A percentile compares a stretch with the other conserved stretches of the same genome.
Evolutionary conservation across 2,113 vertebrate species (phyloP).

Genomic region (Epinephelus lanceolatus): DNA sequence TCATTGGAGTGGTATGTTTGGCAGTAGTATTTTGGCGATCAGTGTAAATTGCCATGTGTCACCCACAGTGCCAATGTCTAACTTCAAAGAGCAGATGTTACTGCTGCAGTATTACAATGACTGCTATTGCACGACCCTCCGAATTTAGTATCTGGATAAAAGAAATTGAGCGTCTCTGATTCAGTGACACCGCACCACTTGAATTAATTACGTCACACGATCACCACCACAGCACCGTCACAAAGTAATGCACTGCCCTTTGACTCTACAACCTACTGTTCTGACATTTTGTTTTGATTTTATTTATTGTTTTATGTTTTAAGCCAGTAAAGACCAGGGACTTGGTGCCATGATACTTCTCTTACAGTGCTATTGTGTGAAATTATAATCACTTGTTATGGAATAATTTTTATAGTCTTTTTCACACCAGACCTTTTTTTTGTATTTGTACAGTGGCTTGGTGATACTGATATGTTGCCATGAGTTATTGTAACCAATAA

Average conservation of each 20-base stretch:
- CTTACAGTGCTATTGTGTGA: constrained; percentile 91
- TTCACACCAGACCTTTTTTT: constrained; percentile 88
- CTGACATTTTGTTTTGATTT: constrained; percentile 70
- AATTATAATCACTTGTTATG: constrained; percentile 90
- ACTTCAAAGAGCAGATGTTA: constrained; percentile 3
- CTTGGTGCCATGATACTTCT: constrained; percentile 88
- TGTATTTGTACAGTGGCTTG: constrained; percentile 95
- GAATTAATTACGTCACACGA: constrained; percentile 46
- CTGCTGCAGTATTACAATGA: constrained; percentile 12
- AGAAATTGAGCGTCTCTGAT: constrained; percentile 1
- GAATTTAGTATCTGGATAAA: neutral
- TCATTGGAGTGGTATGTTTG: neutral
- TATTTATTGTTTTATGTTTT: constrained; percentile 81
- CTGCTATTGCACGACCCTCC: constrained; percentile 17
- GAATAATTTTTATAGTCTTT: constrained; percentile 91
- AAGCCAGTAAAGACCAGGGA: constrained; percentile 89
- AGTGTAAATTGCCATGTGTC: neutral
- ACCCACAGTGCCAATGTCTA: constrained; percentile 8
- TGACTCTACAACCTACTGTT: constrained; percentile 83
- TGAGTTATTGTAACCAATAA: constrained; percentile 98
- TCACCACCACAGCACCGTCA: constrained; percentile 58
- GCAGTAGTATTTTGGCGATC: neutral
- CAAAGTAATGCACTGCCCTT: constrained; percentile 86
- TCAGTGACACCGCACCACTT: constrained; percentile 15
- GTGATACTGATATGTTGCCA: constrained; percentile 93